These are phyloP conservation scores for Harpagifer antarcticus DNA, from an alignment of 2,797 vertebrate species.

Conservation along the genomic window DNA sequence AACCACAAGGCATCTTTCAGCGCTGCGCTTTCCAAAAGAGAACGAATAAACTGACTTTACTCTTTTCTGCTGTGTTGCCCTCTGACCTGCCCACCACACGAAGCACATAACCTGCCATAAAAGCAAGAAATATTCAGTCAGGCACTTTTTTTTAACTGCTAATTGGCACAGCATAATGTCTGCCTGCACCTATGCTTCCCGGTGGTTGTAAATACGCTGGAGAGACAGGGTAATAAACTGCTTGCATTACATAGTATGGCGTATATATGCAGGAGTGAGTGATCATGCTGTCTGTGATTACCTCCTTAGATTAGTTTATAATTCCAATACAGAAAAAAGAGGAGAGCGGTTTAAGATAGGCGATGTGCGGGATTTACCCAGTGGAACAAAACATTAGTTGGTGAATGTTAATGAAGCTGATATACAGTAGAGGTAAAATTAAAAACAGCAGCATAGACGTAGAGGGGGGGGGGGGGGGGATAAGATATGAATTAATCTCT, in stretches of 20 bases:
- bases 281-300: slow-evolving; percentile 64
- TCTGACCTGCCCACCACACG: slow-evolving; percentile 11
- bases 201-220: slow-evolving; percentile 37
- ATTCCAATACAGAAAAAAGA: slow-evolving; percentile 54
- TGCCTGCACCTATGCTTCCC: slow-evolving; percentile 31
- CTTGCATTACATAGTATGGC: slow-evolving; percentile 35
- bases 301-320: slow-evolving; percentile 70
- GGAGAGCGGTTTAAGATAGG: slow-evolving; percentile 44
- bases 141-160: slow-evolving; percentile 39
- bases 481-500: neutral
- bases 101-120: slow-evolving; percentile 9
- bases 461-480: neutral
- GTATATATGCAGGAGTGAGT: slow-evolving; percentile 50
- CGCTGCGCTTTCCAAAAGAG: slow-evolving; percentile 2
- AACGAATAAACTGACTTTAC: slow-evolving; percentile 12
- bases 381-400: slow-evolving; percentile 54
- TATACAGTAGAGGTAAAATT: slow-evolving; percentile 42
- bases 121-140: slow-evolving; percentile 11
- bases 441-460: slow-evolving; percentile 37
- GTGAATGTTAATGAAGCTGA: slow-evolving; percentile 61
- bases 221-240: slow-evolving; percentile 43
- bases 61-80: slow-evolving; percentile 5
- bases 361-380: slow-evolving; percentile 43
- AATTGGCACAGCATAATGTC: slow-evolving; percentile 43
- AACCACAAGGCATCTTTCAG: slow-evolving; percentile 52